A percentile compares a stretch with the other conserved stretches of the same genome.
Evolutionary conservation across 1,140 invertebrate genomes (phyloP).

Genomic region (Lordiphosa clarofinis): DNA sequence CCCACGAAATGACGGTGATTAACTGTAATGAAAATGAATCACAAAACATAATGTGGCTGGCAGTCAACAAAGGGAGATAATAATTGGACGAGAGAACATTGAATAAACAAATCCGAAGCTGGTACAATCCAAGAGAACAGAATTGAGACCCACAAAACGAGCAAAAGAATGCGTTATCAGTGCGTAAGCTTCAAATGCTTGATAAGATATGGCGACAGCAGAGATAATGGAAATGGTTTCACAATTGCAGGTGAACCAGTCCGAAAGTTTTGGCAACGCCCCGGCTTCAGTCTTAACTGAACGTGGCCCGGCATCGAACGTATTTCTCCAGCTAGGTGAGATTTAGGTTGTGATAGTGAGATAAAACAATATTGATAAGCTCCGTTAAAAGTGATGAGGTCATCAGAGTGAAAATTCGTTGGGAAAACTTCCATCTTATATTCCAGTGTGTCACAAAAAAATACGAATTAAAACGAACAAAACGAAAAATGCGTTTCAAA

Average conservation of each 20-base stretch:
- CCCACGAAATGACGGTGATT: slow-evolving; percentile 40
- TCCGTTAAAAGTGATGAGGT: slow-evolving; percentile 46
- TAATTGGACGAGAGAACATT: slow-evolving; percentile 1
- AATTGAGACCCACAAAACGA: slow-evolving; percentile 17
- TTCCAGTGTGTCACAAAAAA: slow-evolving; percentile 45
- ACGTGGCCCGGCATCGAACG: slow-evolving; percentile 69
- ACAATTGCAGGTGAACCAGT: slow-evolving; percentile 68
- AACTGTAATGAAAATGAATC: slow-evolving; percentile 68
- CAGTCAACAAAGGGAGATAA: slow-evolving; percentile 43
- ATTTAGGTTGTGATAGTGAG: slow-evolving; percentile 33
- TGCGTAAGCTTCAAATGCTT: slow-evolving; percentile 21
- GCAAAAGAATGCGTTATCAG: slow-evolving; percentile 58
- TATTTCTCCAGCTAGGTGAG: slow-evolving; percentile 64
- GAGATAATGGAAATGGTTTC: slow-evolving; percentile 58
- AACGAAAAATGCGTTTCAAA: slow-evolving; percentile 72
- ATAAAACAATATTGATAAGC: slow-evolving; percentile 49
- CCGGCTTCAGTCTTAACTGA: slow-evolving; percentile 70
- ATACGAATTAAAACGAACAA: slow-evolving; percentile 42
- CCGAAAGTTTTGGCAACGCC: slow-evolving; percentile 60
- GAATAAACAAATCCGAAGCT: not conserved
- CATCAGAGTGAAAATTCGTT: slow-evolving; percentile 55
- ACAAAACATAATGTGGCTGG: slow-evolving; percentile 40
- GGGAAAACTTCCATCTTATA: slow-evolving; percentile 12
- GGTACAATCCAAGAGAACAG: slow-evolving; percentile 8
- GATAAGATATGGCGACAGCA: slow-evolving; percentile 52